Base-by-base conservation (phyloP, 2,113 vertebrate species). In the Bambusicola thoracicus region DNA sequence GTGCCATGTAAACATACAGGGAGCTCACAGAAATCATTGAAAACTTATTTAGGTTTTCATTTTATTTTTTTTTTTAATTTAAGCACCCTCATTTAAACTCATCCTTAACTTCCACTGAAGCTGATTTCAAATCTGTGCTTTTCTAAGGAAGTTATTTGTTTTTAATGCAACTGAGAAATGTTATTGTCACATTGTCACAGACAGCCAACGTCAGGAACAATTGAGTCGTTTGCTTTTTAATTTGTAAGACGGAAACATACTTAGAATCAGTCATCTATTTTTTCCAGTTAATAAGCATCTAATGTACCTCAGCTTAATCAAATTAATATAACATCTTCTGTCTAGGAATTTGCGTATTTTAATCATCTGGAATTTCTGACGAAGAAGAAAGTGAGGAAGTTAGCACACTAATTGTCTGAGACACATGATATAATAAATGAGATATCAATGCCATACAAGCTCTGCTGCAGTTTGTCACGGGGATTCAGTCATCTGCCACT, bases 371-470 rank as follows among this genome's bases (percentile, higher is more conserved):
- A 87, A 81, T 46, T 81, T 91, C 62, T 81, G 76, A 83, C 32
- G 66, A 76, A 77, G 43, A 84, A 89, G 25, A 90, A 38, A 15
- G 79, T 38, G 65, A 88, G 68, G 65, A 95, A 90, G 29, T 41
- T 75, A 76, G 29, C 40, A 82, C 66, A 66, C 59, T 67, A 24
- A 81, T 58, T 81, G 83, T 46, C 48, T 85, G 48, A 56, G 66
- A 40, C 16, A 78, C 53, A 56, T 88, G 78, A 89, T 76, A 90
- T 63, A 84, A 91, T 87, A 70, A 85, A 87, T 86, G 80, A 89
- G 51, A 73, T 24, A n/a, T 44, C 81, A 79, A 75, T 40, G 61
- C 56, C 81, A 89, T 38, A 76, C 69, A 75, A 88, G 21, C 51
- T 72, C n/a, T 59, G 13, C 41, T 76, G 30, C 20, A 62, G 15